Base-by-base conservation (phyloP, 1,140 invertebrate genomes). In the Neodiprion lecontei region DNA sequence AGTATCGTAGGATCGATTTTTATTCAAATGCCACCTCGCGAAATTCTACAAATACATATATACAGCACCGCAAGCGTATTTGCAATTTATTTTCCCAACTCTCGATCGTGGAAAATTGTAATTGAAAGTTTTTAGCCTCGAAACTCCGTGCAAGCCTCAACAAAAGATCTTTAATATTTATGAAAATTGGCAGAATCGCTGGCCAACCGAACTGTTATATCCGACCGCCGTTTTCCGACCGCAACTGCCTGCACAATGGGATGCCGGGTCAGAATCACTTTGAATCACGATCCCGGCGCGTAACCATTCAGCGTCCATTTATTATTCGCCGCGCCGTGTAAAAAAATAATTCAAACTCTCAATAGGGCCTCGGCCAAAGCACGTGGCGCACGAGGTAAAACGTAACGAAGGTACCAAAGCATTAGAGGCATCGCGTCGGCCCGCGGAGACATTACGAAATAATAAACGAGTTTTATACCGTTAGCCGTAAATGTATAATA, bases 401-500 rank as follows among this genome's bases (percentile, higher is more conserved):
- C 28, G 2, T 40, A 40, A 40, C 28, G 28, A 40, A 40, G 28
- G 2, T 40, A 40, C 28, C 28, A 40, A 40, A 1, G 28, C 28
- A 40, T 40, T 0, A 40, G 28, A 40, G 28, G 28, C 28, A 40
- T 40, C 17, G 17, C 17, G 1, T 21, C 28, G 28, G 28, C 5
- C 28, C 28, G 28, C 28, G 28, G 1, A 40, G 28, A 5, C 53
- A 5, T 61, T 61, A 61, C 53, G 53, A 61, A 61, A 61, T 61
- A 61, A 61, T 61, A 61, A 61, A 61, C 53, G 53, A 61, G 53
- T 61, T 14, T 40, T 40, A 40, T 61, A 61, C 53, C 53, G 53
- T 61, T 61, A 61, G 11, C 53, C 53, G 28, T 40, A 40, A 40
- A 40, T 40, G 2, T 40, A 40, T 40, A 40, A 40, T 40, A 40